Evolutionary conservation across 2,113 vertebrate species (phyloP).

Genomic region (Cervus canadensis): DNA sequence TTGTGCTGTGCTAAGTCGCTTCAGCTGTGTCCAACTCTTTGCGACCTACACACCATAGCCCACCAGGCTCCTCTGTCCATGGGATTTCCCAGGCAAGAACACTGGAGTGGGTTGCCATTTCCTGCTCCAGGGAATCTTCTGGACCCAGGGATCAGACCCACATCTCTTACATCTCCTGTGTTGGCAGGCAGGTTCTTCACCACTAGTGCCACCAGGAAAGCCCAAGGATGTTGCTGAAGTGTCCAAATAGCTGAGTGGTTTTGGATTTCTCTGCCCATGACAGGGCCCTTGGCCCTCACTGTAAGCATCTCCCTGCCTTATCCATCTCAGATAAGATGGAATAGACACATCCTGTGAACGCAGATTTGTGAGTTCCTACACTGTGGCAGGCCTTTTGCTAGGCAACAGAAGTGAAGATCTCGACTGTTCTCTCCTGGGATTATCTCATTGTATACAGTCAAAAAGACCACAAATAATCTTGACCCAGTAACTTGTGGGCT

Average conservation of each 20-base stretch:
- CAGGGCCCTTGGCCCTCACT: background rate
- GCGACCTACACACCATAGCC: background rate
- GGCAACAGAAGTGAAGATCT: background rate
- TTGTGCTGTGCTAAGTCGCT: background rate
- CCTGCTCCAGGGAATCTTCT: background rate
- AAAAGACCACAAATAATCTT: slow-evolving; percentile 39
- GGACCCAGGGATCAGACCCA: background rate
- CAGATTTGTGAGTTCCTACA: background rate
- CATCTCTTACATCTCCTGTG: background rate
- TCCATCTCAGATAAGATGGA: background rate
- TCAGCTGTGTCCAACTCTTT: background rate
- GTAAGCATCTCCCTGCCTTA: background rate
- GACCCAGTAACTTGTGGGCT: slow-evolving; percentile 12
- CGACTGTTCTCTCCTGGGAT: background rate
- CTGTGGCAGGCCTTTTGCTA: background rate
- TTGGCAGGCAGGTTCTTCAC: background rate
- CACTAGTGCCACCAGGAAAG: background rate
- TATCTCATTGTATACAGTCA: background rate
- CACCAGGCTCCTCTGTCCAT: background rate
- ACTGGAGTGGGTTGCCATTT: background rate
- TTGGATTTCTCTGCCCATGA: background rate
- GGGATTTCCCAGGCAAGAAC: background rate
- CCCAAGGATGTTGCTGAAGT: background rate
- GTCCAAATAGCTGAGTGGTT: background rate
- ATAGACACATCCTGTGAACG: background rate